A percentile compares a stretch with the other conserved stretches of the same genome.
Conservation (phyloP, 2,888 invertebrate genomes). For the Ceratothoa steindachneri region DNA sequence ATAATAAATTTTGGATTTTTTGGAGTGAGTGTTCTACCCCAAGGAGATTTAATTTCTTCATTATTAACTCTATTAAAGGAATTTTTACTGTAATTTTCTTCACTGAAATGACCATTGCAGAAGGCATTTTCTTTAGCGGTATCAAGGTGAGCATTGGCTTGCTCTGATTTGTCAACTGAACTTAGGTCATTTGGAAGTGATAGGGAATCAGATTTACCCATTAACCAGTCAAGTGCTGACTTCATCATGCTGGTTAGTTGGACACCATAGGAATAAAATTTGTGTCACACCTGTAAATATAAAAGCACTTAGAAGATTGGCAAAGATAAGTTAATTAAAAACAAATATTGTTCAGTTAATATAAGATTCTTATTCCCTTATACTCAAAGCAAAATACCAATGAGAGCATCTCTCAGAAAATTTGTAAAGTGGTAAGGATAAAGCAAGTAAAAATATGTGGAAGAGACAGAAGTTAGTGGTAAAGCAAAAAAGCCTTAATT, state of each 20-base stretch:
- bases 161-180: not conserved
- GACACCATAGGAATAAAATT: too few species aligned
- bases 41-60: not conserved
- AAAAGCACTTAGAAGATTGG: too few species aligned
- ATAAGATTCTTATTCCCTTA: too few species aligned
- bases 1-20: not conserved
- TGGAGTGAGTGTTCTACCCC: conserved; percentile 4
- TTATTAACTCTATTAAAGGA: not conserved
- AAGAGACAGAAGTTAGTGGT: too few species aligned
- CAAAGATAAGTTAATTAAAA: too few species aligned
- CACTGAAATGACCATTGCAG: not conserved
- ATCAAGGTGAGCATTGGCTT: not conserved
- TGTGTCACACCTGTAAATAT: too few species aligned
- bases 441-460: too few species aligned
- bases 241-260: not conserved
- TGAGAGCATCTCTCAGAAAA: too few species aligned
- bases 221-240: conserved; percentile 1
- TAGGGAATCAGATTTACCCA: conserved; percentile 3
- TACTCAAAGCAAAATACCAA: too few species aligned
- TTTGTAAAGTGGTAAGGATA: too few species aligned
- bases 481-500: too few species aligned
- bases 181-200: not conserved
- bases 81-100: not conserved
- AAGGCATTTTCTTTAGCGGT: not conserved
- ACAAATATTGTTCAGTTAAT: too few species aligned